Base-by-base conservation (phyloP, 1,140 invertebrate genomes). In the Drosophila chauvacae region DNA sequence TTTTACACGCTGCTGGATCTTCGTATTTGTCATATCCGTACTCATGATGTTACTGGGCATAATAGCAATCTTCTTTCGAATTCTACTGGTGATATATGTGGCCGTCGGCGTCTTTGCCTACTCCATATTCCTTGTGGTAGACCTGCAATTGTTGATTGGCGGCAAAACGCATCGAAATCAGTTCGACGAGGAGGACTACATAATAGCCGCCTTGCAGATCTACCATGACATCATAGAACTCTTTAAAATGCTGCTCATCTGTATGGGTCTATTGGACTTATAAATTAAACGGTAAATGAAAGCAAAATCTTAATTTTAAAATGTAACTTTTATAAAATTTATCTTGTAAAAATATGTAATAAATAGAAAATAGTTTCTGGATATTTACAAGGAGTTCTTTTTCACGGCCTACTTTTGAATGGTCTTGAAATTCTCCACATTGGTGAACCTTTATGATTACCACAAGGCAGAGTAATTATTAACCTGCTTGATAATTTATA, bases 111-210 rank as follows among this genome's bases (percentile, higher is more conserved):
- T 81, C 1, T 0, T 73, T 0, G 0, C 51, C 3, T 82, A 44
- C 20, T 82, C 57, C 14, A 0, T 81, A 0, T 50, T 33, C 7
- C 23, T 81, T 1, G 73, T 81, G 2, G 26, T 56, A 10, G 44
- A 78, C 13, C 26, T 81, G 7, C 80, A 81, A 41, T 5, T 63
- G n/a, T 18, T 81, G 23, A 35, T 78, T 16, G 75, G 62, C 16
- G 41, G 53, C 5, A 63, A 23, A 14, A 35, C 58, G 4, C 53
- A 53, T 9, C 6, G n/a, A 4, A 23, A 61, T 5, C 6, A 56
- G 13, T 81, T 20, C n/a, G 7, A 7, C 2, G 74, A 83, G 13
- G 18, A 48, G 2, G 80, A 81, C 44, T 81, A 60, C 26, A 28
- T 81, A 10, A 14, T 81, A 13, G 80, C 80, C 0, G 73, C 80